phyloP scores from a whole-genome alignment of 2,888 invertebrate species.

The Podotricha telesiphe region DNA sequence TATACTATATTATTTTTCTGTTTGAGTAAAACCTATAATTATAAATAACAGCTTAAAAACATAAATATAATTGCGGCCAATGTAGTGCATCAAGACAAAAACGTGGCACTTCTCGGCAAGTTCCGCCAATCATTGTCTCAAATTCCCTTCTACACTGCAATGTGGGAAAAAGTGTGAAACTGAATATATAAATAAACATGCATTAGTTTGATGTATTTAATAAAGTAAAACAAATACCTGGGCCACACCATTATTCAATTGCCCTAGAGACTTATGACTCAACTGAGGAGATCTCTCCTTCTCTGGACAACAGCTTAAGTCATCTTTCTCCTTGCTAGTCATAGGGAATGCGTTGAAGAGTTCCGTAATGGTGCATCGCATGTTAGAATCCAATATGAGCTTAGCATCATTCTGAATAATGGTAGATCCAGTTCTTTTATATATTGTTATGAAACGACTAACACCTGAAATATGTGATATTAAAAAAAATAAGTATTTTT shows the following conservation, averaged over 20 bases:
- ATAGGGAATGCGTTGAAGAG: slow-evolving; percentile 87
- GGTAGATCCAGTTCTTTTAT: slow-evolving; percentile 87
- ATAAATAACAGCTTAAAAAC: too few relatives aligned
- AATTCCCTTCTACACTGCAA: too few relatives aligned
- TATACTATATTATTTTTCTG: too few relatives aligned
- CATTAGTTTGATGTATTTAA: too few relatives aligned
- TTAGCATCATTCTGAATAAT: slow-evolving; percentile 87
- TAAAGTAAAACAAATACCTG: slow-evolving; percentile 64
- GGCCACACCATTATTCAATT: slow-evolving; percentile 87
- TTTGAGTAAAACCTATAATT: too few relatives aligned
- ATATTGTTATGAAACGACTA: slow-evolving; percentile 87
- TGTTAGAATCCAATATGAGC: slow-evolving; percentile 85
- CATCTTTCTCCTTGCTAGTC: slow-evolving; percentile 87
- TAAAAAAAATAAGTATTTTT: not conserved
- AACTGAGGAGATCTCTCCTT: slow-evolving; percentile 84
- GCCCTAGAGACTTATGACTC: slow-evolving; percentile 84
- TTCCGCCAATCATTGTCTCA: too few relatives aligned
- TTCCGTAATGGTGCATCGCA: slow-evolving; percentile 85
- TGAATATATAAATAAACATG: too few relatives aligned
- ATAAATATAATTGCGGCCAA: too few relatives aligned
- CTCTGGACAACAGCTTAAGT: slow-evolving; percentile 87
- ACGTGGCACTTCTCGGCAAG: too few relatives aligned
- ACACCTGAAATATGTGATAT: slow-evolving; percentile 72
- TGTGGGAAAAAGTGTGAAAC: too few relatives aligned
- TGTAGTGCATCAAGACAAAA: too few relatives aligned